A percentile compares a stretch with the other conserved stretches of the same genome.
These are phyloP conservation scores for Paratilapia polleni DNA, from an alignment of 2,113 vertebrate species.

Conservation along the genomic window DNA sequence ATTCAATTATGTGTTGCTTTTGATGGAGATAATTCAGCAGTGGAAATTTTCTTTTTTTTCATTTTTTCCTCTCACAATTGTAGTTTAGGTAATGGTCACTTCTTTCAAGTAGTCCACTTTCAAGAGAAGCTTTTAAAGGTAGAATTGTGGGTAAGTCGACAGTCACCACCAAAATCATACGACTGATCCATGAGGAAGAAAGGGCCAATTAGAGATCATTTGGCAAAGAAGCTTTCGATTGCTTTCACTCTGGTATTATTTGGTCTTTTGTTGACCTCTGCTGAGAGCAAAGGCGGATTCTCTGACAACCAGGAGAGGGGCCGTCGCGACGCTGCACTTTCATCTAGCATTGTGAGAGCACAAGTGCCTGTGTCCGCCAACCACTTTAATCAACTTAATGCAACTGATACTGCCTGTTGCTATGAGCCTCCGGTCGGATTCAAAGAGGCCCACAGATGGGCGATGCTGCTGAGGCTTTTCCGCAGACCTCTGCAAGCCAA, in stretches of 20 bases:
- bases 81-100: constrained; percentile 84
- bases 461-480: constrained; percentile 83
- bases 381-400: constrained; percentile 99
- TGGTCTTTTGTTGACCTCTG: constrained; percentile 93
- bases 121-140: constrained; percentile 84
- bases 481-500: constrained; percentile 73
- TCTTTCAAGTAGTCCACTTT: constrained; percentile 77
- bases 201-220: constrained; percentile 97
- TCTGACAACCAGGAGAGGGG: constrained; percentile 82
- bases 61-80: constrained; percentile 56
- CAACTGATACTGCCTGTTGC: constrained; percentile 82
- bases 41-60: constrained; percentile 38
- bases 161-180: constrained; percentile 79
- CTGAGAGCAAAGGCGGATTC: constrained; percentile 86
- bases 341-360: constrained; percentile 92
- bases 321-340: constrained; percentile 84
- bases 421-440: constrained; percentile 82
- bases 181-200: constrained; percentile 89
- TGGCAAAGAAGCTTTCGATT: constrained; percentile 92
- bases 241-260: constrained; percentile 86
- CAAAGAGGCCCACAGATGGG: constrained; percentile 92
- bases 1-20: constrained; percentile 71
- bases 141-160: constrained; percentile 81
- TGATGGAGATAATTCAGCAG: constrained; percentile 68
- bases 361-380: constrained; percentile 83